Evolutionary conservation across 1,140 invertebrate species (phyloP).

Genomic region (Drosophila tani): DNA sequence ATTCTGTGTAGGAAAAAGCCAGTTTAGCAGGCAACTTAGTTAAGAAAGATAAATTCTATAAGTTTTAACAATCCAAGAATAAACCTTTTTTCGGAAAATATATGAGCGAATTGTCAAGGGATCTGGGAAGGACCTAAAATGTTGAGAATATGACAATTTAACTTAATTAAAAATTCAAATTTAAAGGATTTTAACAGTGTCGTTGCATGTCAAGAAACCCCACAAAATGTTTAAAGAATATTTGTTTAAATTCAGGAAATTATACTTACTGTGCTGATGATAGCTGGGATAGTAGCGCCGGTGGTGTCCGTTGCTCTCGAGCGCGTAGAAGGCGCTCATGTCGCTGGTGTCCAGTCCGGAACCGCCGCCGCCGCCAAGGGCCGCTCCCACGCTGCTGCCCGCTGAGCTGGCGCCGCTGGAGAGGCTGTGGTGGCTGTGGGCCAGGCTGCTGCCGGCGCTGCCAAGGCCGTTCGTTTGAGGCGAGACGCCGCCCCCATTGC

Average conservation of each 20-base stretch:
- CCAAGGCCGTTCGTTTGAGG: conserved; percentile 80
- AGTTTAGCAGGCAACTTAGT: neutral
- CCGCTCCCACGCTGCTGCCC: conserved; percentile 70
- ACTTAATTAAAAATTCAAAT: no score
- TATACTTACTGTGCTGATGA: conserved; percentile 84
- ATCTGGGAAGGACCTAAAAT: no score
- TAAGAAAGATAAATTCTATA: neutral
- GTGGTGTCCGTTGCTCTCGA: conserved; percentile 83
- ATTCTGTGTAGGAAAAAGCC: neutral
- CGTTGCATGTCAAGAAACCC: neutral
- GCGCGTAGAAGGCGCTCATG: conserved; percentile 84
- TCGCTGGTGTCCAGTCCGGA: conserved; percentile 80
- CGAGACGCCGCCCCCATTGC: conserved; percentile 70
- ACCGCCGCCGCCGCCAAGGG: conserved; percentile 65
- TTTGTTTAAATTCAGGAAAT: neutral
- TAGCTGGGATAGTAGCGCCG: conserved; percentile 84
- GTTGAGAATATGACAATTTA: no score
- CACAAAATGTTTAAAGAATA: neutral
- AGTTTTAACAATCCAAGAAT: neutral
- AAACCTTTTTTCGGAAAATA: neutral
- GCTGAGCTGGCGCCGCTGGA: conserved; percentile 75
- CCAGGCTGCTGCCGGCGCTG: conserved; percentile 71
- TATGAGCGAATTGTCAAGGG: no score
- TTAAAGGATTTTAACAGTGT: no score
- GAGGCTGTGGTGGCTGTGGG: conserved; percentile 79